Percentiles rank a stretch among this genome's conserved stretches.
These are phyloP conservation scores for Callaeas wilsoni DNA, from an alignment of 2,113 vertebrate genomes.

Conservation along the genomic window DNA sequence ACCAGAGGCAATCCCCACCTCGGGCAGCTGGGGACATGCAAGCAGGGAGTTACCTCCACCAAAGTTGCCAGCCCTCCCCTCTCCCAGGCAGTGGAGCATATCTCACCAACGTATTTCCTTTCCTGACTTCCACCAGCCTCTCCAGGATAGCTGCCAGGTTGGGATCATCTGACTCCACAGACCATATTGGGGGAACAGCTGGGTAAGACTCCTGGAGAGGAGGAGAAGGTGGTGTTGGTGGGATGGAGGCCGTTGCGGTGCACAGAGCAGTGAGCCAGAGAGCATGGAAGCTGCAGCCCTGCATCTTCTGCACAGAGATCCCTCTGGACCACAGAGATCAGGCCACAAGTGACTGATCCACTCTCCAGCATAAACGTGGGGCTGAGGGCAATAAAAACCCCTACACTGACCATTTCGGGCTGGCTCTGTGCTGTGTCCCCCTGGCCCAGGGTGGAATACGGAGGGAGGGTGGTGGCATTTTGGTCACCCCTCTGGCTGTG, in stretches of 20 bases:
- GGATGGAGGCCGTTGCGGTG: fast-evolving
- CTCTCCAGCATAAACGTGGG: background rate
- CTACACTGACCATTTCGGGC: fast-evolving
- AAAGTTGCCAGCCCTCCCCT: background rate
- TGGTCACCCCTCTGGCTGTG: fast-evolving
- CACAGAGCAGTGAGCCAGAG: fast-evolving
- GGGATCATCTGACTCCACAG: slow-evolving; percentile 95
- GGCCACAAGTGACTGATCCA: fast-evolving
- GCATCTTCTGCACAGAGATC: fast-evolving
- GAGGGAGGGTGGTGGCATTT: fast-evolving
- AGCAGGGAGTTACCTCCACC: no score
- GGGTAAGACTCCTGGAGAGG: slow-evolving; percentile 87
- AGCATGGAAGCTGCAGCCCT: background rate
- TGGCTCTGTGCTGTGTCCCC: background rate
- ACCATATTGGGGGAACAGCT: slow-evolving; percentile 91
- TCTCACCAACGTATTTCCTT: slow-evolving; percentile 89
- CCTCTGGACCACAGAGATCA: background rate
- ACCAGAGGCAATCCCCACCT: fast-evolving
- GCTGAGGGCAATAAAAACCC: background rate
- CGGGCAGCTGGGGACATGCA: fast-evolving
- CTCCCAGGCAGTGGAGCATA: fast-evolving
- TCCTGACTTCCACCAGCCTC: slow-evolving; percentile 91
- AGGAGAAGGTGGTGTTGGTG: background rate
- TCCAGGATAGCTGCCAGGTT: slow-evolving; percentile 92
- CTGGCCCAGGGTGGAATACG: fast-evolving